Evolutionary conservation across 2,888 invertebrate species (phyloP).

Genomic region (Orthonevra nobilis): DNA sequence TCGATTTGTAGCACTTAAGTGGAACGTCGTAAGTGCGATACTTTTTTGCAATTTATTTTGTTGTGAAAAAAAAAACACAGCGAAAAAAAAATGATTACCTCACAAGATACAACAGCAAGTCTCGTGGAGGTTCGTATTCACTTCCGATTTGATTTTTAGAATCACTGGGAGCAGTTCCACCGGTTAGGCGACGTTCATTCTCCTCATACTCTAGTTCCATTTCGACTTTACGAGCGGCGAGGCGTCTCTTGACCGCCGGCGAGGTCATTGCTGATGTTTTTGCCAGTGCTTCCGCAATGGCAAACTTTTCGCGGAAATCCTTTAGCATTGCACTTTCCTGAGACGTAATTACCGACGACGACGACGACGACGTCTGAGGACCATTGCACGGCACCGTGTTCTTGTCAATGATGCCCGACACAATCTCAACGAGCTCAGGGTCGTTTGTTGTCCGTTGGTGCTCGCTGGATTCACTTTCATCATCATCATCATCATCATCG

Average conservation of each 20-base stretch:
- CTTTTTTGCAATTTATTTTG: too few relatives aligned
- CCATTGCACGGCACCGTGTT: slow-evolving; percentile 18
- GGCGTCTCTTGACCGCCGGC: slow-evolving; percentile 81
- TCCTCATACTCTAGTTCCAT: slow-evolving; percentile 79
- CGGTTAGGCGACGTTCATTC: slow-evolving; percentile 58
- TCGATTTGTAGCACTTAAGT: slow-evolving; percentile 34
- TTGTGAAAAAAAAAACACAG: too few relatives aligned
- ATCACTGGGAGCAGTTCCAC: slow-evolving; percentile 67
- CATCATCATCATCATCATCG: slow-evolving; percentile 47
- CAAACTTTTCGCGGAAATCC: slow-evolving; percentile 81
- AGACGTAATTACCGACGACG: slow-evolving; percentile 65
- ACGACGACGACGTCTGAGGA: slow-evolving; percentile 45
- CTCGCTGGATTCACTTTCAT: slow-evolving; percentile 31
- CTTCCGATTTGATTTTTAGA: slow-evolving; percentile 72
- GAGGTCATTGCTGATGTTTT: slow-evolving; percentile 83
- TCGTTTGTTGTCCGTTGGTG: slow-evolving; percentile 33
- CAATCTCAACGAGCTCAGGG: slow-evolving; percentile 53
- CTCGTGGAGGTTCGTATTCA: slow-evolving; percentile 83
- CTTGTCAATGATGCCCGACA: slow-evolving; percentile 57
- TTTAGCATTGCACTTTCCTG: slow-evolving; percentile 73
- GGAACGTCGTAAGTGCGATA: too few relatives aligned
- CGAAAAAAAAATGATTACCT: slow-evolving; percentile 80
- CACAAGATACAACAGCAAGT: slow-evolving; percentile 84
- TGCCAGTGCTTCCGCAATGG: slow-evolving; percentile 83
- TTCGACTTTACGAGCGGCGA: slow-evolving; percentile 82